phyloP scores from a whole-genome alignment of 1,140 invertebrate species.

The Diplogasteroides magnus region DNA sequence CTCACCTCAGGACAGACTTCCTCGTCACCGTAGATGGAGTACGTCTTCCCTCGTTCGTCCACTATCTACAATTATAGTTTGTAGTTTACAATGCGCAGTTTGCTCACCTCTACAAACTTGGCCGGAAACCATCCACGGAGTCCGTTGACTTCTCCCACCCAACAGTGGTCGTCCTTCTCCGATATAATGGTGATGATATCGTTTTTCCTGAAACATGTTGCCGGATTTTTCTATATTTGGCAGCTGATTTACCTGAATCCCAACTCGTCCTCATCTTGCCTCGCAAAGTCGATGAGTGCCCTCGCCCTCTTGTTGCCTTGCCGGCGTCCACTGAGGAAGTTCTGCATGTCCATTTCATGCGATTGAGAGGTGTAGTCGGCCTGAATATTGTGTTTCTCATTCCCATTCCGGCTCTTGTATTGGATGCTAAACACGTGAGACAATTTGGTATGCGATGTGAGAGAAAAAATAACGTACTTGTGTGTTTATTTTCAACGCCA shows the following conservation, averaged over 20 bases:
- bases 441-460: conserved; percentile 35
- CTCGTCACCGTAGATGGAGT: conserved; percentile 93
- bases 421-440: conserved; percentile 18
- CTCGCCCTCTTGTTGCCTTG: conserved; percentile 83
- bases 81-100: too few relatives aligned
- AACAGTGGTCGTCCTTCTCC: conserved; percentile 98
- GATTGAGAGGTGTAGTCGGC: conserved; percentile 93
- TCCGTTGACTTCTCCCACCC: conserved; percentile 97
- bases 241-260: conserved; percentile 72
- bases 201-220: conserved; percentile 38
- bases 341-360: conserved; percentile 85
- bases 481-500: conserved; percentile 32
- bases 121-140: conserved; percentile 97
- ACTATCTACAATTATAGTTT: conserved; percentile 61
- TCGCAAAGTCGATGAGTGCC: conserved; percentile 91
- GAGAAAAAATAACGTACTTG: conserved; percentile 33
- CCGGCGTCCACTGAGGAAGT: conserved; percentile 81
- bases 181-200: conserved; percentile 70
- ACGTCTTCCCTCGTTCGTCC: conserved; percentile 89
- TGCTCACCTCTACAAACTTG: conserved; percentile 54
- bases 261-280: conserved; percentile 94
- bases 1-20: conserved; percentile 72
- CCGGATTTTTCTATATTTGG: not conserved
- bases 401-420: too few relatives aligned
- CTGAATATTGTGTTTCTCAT: conserved; percentile 56